Conservation (phyloP, 2,113 vertebrate genomes). For the Agelaius phoeniceus region DNA sequence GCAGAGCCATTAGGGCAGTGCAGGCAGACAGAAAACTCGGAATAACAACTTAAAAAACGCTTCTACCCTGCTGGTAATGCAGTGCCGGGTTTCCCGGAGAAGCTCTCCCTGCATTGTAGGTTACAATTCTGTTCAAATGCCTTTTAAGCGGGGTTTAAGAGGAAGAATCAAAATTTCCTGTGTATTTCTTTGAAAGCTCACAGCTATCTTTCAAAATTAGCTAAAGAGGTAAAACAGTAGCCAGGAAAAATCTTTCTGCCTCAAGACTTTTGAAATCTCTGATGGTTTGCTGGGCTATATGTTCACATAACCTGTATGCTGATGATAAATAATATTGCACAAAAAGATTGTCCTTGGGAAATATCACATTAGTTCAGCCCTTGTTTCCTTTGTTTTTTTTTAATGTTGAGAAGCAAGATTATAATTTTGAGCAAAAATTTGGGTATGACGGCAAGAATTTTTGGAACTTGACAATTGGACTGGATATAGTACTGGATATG, state of each 20-base stretch:
- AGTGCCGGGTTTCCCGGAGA: neutral
- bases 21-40: neutral
- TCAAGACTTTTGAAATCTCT: neutral
- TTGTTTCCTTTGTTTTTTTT: neutral
- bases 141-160: neutral
- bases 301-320: neutral
- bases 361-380: neutral
- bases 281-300: neutral
- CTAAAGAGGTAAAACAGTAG: neutral
- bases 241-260: neutral
- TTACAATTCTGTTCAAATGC: neutral
- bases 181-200: neutral
- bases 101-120: fast-evolving
- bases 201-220: neutral
- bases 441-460: neutral
- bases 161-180: neutral
- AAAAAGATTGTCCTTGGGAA: neutral
- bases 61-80: neutral
- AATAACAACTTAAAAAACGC: neutral
- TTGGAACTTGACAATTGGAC: neutral
- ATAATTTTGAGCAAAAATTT: neutral
- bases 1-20: neutral
- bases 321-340: neutral
- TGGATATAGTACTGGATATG: neutral
- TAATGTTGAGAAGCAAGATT: neutral